These are phyloP conservation scores for Podarcis cretensis DNA, from an alignment of 2,113 vertebrate species.

Conservation along the genomic window DNA sequence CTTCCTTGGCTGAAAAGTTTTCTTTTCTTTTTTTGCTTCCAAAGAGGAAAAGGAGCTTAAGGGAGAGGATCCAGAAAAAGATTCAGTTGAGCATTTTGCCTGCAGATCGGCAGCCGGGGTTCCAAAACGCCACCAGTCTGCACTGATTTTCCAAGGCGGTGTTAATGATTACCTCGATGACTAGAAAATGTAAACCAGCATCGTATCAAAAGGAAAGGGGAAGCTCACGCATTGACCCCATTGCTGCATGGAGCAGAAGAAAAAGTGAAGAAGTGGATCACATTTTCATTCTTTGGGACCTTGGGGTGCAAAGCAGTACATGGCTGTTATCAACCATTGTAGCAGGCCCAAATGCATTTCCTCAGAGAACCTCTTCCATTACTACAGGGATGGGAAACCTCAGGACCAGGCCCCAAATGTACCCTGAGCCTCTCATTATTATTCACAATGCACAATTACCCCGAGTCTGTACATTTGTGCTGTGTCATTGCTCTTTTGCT, in stretches of 20 bases:
- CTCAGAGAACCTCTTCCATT: neutral
- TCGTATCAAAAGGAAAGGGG: slow-evolving; percentile 29
- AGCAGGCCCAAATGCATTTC: neutral
- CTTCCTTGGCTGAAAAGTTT: neutral
- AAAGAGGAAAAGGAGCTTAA: neutral
- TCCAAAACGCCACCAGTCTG: neutral
- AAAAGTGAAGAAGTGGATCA: slow-evolving; percentile 22
- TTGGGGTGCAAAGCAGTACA: neutral
- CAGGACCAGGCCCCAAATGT: no score
- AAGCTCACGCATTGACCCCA: slow-evolving; percentile 4
- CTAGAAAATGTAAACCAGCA: slow-evolving; percentile 48
- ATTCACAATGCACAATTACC: no score
- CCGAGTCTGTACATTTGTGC: no score
- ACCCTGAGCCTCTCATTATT: no score
- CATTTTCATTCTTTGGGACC: neutral
- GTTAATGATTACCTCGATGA: slow-evolving; percentile 63
- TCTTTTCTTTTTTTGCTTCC: neutral
- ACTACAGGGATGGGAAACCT: no score
- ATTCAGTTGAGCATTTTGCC: neutral
- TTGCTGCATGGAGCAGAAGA: slow-evolving; percentile 4
- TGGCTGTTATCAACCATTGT: neutral
- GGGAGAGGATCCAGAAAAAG: neutral
- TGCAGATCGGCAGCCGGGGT: neutral
- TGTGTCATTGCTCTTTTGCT: no score
- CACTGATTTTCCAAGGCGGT: slow-evolving; percentile 41